These are phyloP conservation scores for Choloepus didactylus DNA, from an alignment of 2,797 vertebrate species.

Conservation along the genomic window DNA sequence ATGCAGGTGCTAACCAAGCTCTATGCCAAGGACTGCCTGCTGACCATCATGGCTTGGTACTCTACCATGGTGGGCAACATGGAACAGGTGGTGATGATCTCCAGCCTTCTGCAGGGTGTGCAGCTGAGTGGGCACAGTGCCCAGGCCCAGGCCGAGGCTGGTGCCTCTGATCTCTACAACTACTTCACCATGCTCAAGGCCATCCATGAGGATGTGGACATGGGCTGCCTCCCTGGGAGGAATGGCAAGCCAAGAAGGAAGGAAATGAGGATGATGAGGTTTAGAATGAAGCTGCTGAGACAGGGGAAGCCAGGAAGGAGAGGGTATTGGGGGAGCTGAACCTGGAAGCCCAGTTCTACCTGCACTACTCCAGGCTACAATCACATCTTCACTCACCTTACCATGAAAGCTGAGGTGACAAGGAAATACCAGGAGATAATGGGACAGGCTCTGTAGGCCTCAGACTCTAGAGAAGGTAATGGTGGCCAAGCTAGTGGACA, in stretches of 20 bases:
- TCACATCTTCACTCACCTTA: constrained; percentile 91
- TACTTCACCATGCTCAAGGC: constrained; percentile 93
- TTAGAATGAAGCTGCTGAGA: background rate
- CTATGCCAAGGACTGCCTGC: constrained; percentile 88
- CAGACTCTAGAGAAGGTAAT: constrained; percentile 71
- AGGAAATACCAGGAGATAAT: constrained; percentile 93
- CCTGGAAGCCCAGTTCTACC: constrained; percentile 90
- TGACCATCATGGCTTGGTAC: constrained; percentile 90
- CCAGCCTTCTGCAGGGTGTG: constrained; percentile 93
- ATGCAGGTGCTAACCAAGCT: constrained; percentile 89
- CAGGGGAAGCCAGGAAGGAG: constrained; percentile 71
- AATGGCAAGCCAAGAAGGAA: constrained; percentile 79
- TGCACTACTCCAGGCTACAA: constrained; percentile 92
- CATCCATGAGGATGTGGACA: constrained; percentile 91
- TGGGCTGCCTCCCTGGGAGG: constrained; percentile 84
- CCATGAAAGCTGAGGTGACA: constrained; percentile 91
- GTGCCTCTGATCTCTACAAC: constrained; percentile 88
- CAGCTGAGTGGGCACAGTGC: constrained; percentile 73
- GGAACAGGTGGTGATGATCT: constrained; percentile 94
- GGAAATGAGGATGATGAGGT: constrained; percentile 63
- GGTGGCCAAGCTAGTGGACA: background rate
- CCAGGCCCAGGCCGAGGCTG: background rate
- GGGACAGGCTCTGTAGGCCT: constrained; percentile 84
- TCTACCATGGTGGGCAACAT: constrained; percentile 90
- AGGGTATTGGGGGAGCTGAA: constrained; percentile 79